Percentiles rank a stretch among this genome's conserved stretches.
phyloP scores from a whole-genome alignment of 2,888 invertebrate species.

The Netelia fuscicornis region DNA sequence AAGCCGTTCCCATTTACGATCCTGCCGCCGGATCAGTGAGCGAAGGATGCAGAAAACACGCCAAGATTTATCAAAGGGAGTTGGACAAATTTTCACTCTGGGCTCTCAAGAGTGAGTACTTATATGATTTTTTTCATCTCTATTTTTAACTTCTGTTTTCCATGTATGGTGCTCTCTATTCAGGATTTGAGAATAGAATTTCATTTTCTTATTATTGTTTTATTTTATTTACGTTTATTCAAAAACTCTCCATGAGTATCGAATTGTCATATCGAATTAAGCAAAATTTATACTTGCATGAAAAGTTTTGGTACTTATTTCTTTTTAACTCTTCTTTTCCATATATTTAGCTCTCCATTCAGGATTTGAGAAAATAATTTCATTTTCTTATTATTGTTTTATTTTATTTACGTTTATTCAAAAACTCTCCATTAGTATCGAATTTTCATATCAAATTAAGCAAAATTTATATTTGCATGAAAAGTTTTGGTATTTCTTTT shows the following conservation, averaged over 20 bases:
- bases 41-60: slow-evolving; percentile 79
- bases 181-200: neutral
- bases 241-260: no score
- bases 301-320: neutral
- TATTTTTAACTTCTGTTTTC: no score
- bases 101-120: slow-evolving; percentile 82
- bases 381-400: neutral
- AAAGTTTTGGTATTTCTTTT: no score
- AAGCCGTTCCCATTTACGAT: slow-evolving; percentile 80
- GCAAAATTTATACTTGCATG: no score
- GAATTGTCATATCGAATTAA: no score
- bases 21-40: slow-evolving; percentile 81
- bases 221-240: neutral
- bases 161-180: neutral
- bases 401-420: neutral
- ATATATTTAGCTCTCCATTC: neutral
- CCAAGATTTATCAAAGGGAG: slow-evolving; percentile 79
- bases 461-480: no score
- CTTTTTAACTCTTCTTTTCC: slow-evolving; percentile 6
- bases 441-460: no score
- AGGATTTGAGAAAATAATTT: neutral
- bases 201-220: neutral
- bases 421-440: no score
- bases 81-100: slow-evolving; percentile 81
- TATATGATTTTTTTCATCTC: neutral